These are phyloP conservation scores for Zosterops borbonicus DNA, from an alignment of 2,113 vertebrate genomes.

Conservation along the genomic window DNA sequence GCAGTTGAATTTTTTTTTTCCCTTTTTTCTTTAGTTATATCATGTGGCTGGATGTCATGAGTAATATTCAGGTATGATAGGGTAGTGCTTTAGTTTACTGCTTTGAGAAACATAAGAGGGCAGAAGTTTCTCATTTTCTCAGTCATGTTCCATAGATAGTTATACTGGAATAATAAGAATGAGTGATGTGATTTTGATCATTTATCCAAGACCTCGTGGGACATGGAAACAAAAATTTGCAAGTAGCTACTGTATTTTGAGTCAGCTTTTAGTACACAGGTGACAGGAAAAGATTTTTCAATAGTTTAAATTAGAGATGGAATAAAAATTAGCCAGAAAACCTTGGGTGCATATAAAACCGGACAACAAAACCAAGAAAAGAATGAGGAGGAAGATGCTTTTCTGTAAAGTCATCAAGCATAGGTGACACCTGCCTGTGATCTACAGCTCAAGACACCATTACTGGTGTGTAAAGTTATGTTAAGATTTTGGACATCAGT, in stretches of 20 bases:
- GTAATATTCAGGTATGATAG: neutral
- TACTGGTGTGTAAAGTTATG: neutral
- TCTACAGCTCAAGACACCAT: neutral
- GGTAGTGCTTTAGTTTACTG: neutral
- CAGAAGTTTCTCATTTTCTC: slow-evolving; percentile 14
- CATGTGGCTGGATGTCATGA: neutral
- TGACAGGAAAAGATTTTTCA: neutral
- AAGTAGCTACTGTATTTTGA: neutral
- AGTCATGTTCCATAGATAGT: neutral
- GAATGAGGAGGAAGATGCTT: neutral
- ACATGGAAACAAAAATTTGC: neutral
- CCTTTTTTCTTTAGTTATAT: neutral
- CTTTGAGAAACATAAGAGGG: neutral
- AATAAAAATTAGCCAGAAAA: neutral
- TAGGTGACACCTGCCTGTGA: neutral
- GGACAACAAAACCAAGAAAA: neutral
- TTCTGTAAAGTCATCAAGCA: neutral
- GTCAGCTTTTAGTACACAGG: neutral
- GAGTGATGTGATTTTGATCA: neutral
- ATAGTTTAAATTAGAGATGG: neutral
- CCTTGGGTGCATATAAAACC: neutral
- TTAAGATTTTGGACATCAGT: neutral
- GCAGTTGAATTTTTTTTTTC: neutral
- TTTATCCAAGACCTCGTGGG: neutral
- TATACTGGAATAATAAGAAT: neutral